Evolutionary conservation across 2,888 invertebrate species (phyloP).

Genomic region (Epinotia nisella): DNA sequence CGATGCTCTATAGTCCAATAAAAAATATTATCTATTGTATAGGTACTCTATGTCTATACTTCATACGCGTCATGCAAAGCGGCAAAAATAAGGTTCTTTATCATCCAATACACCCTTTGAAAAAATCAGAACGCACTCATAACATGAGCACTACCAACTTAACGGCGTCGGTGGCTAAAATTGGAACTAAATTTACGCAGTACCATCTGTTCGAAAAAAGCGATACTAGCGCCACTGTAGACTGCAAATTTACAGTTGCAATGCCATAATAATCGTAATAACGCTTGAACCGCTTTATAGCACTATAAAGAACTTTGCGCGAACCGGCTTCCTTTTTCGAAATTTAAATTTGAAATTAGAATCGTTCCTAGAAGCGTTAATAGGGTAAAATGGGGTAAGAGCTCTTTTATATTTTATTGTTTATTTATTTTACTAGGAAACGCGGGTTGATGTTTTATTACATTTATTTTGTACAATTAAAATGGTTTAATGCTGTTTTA

Average conservation of each 20-base stretch:
- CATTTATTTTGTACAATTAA: conserved; percentile 41
- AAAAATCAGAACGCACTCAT: conserved; percentile 42
- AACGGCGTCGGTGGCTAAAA: conserved; percentile 3
- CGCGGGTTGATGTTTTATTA: conserved; percentile 36
- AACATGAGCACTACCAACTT: conserved; percentile 32
- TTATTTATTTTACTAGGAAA: conserved; percentile 45
- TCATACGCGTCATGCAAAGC: conserved; percentile 26
- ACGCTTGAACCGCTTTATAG: conserved; percentile 42
- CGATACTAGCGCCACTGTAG: conserved; percentile 15
- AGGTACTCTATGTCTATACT: conserved; percentile 21
- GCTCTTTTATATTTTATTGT: conserved; percentile 42
- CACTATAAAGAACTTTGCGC: conserved; percentile 44
- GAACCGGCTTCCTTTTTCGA: conserved; percentile 43
- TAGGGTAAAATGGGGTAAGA: conserved; percentile 44
- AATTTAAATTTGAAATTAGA: conserved; percentile 43
- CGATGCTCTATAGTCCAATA: conserved; percentile 29
- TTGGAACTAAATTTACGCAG: conserved; percentile 8
- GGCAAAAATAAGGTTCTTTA: conserved; percentile 43
- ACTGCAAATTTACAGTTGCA: conserved; percentile 18
- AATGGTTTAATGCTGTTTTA: conserved; percentile 31
- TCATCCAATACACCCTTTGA: conserved; percentile 39
- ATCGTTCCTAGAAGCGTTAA: conserved; percentile 44
- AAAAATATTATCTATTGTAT: conserved; percentile 27
- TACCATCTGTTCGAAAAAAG: not conserved
- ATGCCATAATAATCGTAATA: conserved; percentile 43